Conservation (phyloP, 2,113 vertebrate genomes). For the Gallinago jamesoni region DNA sequence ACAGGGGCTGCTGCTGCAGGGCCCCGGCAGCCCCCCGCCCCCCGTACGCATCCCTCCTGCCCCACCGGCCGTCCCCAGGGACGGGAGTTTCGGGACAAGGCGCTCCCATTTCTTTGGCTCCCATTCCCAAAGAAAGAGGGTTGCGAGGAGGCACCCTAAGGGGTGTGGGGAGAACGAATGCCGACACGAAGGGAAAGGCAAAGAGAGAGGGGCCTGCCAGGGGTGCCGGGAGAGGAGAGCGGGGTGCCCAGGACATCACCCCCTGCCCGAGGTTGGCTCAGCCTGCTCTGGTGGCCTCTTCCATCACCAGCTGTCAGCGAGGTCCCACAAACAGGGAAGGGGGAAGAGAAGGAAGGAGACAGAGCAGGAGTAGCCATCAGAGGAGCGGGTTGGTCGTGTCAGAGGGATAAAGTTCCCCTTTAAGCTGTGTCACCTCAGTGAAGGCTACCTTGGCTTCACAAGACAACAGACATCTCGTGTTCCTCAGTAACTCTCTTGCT, state of each 20-base stretch:
- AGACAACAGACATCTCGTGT: neutral
- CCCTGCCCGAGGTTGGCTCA: neutral
- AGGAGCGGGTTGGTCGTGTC: neutral
- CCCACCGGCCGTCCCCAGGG: neutral
- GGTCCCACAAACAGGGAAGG: neutral
- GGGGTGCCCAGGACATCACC: neutral
- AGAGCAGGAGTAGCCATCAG: neutral
- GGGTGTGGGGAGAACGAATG: neutral
- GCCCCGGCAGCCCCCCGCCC: neutral
- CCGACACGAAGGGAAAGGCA: neutral
- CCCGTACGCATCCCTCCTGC: neutral
- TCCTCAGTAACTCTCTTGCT: neutral
- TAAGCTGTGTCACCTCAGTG: neutral
- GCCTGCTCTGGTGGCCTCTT: neutral
- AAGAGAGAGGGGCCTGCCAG: neutral
- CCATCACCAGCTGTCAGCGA: rapidly evolving
- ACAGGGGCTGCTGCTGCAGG: neutral
- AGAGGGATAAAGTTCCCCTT: neutral
- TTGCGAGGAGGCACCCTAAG: rapidly evolving
- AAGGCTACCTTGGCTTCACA: neutral
- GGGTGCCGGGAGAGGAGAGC: neutral
- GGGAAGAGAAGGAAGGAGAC: neutral
- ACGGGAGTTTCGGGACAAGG: rapidly evolving
- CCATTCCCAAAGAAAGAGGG: neutral
- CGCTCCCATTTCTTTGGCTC: no score